Evolutionary conservation across 2,888 invertebrate genomes (phyloP).

Genomic region (Harpagoxenus sublaevis): DNA sequence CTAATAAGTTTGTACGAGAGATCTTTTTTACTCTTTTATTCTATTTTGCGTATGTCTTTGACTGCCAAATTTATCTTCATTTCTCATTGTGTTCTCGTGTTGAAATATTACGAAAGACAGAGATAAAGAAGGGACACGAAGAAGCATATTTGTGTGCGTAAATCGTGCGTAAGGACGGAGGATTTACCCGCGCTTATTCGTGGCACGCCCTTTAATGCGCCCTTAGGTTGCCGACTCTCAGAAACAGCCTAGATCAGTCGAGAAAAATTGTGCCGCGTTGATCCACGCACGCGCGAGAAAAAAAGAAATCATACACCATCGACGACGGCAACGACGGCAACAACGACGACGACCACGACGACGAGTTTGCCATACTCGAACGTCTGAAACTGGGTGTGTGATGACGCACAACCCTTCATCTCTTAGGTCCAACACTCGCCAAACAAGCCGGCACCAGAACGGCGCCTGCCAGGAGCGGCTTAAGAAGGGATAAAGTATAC

Average conservation of each 20-base stretch:
- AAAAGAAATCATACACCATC: background rate
- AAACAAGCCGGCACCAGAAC: slow-evolving; percentile 31
- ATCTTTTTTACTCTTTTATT: background rate
- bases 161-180: background rate
- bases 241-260: background rate
- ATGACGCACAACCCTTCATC: slow-evolving; percentile 48
- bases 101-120: background rate
- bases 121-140: background rate
- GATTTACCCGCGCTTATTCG: background rate
- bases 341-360: background rate
- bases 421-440: slow-evolving; percentile 23
- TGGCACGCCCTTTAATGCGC: background rate
- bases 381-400: slow-evolving; percentile 41
- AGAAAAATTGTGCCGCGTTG: slow-evolving; percentile 7
- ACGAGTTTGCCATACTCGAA: slow-evolving; percentile 2
- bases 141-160: background rate
- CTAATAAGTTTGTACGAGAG: background rate
- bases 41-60: background rate
- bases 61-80: background rate
- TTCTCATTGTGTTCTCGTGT: background rate
- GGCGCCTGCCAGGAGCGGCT: slow-evolving; percentile 12
- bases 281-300: slow-evolving; percentile 30
- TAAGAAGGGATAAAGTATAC: background rate
- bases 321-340: too few relatives aligned
- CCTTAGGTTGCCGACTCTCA: slow-evolving; percentile 8